These are phyloP conservation scores for Todus mexicanus DNA, from an alignment of 2,797 vertebrate species.

Conservation along the genomic window DNA sequence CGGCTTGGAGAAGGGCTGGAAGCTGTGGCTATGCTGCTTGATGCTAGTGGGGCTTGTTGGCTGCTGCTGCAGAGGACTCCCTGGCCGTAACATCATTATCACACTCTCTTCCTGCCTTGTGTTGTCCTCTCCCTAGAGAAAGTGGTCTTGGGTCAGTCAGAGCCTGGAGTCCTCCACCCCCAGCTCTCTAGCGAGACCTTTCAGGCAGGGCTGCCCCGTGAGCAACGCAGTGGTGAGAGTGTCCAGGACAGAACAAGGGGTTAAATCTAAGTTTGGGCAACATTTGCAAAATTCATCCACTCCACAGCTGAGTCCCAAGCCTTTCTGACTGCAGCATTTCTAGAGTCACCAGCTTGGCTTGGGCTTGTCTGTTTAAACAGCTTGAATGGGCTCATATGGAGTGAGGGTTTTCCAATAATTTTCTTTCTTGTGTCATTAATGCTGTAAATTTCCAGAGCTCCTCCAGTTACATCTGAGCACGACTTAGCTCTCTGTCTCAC, in stretches of 20 bases:
- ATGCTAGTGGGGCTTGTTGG: background rate
- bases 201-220: fast-evolving
- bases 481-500: background rate
- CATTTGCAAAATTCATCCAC: background rate
- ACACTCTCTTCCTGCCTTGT: background rate
- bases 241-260: background rate
- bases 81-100: background rate
- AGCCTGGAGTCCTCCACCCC: background rate
- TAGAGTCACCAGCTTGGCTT: background rate
- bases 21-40: background rate
- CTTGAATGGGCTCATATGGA: background rate
- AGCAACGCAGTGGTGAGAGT: fast-evolving
- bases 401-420: background rate
- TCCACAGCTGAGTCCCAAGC: background rate
- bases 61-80: fast-evolving
- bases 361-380: background rate
- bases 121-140: background rate
- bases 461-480: background rate
- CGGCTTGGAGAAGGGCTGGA: background rate
- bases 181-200: background rate
- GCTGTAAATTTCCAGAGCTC: background rate
- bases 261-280: background rate
- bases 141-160: background rate
- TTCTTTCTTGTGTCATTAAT: background rate
- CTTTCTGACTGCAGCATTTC: background rate